Conservation (phyloP, 2,113 vertebrate species). For the Halichoerus grypus region DNA sequence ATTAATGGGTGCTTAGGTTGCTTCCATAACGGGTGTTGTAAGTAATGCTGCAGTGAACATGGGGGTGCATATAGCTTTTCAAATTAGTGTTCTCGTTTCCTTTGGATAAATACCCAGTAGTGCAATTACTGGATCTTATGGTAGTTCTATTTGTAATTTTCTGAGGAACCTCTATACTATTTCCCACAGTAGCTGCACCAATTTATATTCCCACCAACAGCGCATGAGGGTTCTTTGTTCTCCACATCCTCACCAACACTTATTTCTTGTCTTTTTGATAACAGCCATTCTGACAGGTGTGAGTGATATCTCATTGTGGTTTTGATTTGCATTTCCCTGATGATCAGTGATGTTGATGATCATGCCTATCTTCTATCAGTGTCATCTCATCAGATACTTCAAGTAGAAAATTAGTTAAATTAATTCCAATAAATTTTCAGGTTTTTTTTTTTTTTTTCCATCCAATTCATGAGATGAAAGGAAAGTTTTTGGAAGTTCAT, state of each 20-base stretch:
- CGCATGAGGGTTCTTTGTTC: neutral
- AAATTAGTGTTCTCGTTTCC: neutral
- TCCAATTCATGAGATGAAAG: neutral
- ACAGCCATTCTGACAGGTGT: neutral
- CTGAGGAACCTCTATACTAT: neutral
- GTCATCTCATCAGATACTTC: neutral
- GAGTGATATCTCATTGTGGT: neutral
- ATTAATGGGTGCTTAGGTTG: neutral
- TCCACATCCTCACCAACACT: neutral
- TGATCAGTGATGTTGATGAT: neutral
- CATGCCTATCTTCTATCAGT: neutral
- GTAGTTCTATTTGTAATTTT: neutral
- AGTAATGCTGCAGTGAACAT: neutral
- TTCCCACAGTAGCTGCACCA: neutral
- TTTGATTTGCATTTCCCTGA: neutral
- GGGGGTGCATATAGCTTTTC: neutral
- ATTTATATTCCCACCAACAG: neutral
- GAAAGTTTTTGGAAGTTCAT: neutral
- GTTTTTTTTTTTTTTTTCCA: neutral
- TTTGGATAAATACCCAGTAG: neutral
- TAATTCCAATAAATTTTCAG: neutral
- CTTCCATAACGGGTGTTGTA: neutral
- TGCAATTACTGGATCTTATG: neutral
- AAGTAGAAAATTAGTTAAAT: constrained; percentile 2
- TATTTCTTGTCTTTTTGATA: neutral